phyloP scores from a whole-genome alignment of 2,888 invertebrate genomes.

The Hirtodrosophila alboralis region DNA sequence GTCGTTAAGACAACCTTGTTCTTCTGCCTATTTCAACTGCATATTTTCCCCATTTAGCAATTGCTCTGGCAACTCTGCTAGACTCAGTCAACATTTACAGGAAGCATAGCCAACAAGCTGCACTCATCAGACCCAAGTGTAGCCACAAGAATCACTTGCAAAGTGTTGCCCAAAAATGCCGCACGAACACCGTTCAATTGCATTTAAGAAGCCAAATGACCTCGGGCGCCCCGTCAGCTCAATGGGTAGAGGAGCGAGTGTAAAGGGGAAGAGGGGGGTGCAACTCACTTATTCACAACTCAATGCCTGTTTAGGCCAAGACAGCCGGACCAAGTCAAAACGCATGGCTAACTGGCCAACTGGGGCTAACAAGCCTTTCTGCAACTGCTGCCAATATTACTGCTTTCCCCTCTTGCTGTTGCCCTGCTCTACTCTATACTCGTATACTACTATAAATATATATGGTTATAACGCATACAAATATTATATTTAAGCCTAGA shows the following conservation, averaged over 20 bases:
- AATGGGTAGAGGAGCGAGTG: too few species aligned
- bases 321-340: constrained; percentile 17
- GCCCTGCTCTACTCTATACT: neutral
- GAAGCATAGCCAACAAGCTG: constrained; percentile 31
- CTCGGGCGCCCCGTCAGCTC: constrained; percentile 53
- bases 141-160: constrained; percentile 65
- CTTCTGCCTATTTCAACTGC: too few species aligned
- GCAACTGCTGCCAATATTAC: constrained; percentile 66
- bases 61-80: constrained; percentile 46
- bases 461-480: constrained; percentile 70
- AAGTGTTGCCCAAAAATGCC: constrained; percentile 76
- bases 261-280: constrained; percentile 10
- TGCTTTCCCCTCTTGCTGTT: neutral
- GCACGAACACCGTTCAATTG: constrained; percentile 72
- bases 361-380: constrained; percentile 71
- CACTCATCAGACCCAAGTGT: constrained; percentile 17
- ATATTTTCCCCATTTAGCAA: neutral
- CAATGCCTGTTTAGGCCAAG: constrained; percentile 67
- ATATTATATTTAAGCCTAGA: constrained; percentile 68
- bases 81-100: constrained; percentile 23
- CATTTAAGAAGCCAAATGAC: constrained; percentile 82
- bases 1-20: too few species aligned
- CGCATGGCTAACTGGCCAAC: constrained; percentile 19
- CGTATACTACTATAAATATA: constrained; percentile 3
- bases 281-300: constrained; percentile 69